Conservation (phyloP, 2,797 vertebrate genomes). For the Tapirus indicus region DNA sequence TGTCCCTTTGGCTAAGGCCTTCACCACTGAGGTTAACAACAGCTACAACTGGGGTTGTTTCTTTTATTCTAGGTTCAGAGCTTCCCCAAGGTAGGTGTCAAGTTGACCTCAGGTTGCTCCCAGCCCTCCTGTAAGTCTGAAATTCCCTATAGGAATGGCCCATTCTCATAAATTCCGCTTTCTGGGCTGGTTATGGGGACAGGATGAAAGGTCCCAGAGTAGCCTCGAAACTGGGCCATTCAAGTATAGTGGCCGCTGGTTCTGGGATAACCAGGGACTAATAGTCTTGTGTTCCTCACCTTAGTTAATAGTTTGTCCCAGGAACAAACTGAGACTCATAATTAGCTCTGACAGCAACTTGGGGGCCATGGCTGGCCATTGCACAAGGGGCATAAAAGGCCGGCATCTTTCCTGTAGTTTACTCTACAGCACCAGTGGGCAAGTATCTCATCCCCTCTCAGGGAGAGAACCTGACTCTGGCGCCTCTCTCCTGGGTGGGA, state of each 20-base stretch:
- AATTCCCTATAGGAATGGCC: not conserved
- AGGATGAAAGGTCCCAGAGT: not conserved
- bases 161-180: not conserved
- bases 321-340: constrained; percentile 14
- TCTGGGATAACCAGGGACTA: not conserved
- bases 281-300: not conserved
- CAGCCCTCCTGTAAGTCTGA: not conserved
- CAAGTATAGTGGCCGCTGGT: no score
- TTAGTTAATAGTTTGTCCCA: not conserved
- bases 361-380: not conserved
- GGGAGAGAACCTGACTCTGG: not conserved
- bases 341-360: not conserved
- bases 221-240: not conserved
- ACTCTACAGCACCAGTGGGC: not conserved
- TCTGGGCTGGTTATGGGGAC: not conserved
- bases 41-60: not conserved
- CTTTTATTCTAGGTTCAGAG: not conserved
- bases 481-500: not conserved
- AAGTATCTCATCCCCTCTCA: not conserved
- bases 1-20: not conserved
- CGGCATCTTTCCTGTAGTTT: not conserved
- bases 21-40: not conserved
- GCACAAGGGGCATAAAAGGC: not conserved
- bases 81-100: not conserved
- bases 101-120: not conserved